Evolutionary conservation across 1,140 invertebrate genomes (phyloP).

Genomic region (Trachymyrmex cornetzi): DNA sequence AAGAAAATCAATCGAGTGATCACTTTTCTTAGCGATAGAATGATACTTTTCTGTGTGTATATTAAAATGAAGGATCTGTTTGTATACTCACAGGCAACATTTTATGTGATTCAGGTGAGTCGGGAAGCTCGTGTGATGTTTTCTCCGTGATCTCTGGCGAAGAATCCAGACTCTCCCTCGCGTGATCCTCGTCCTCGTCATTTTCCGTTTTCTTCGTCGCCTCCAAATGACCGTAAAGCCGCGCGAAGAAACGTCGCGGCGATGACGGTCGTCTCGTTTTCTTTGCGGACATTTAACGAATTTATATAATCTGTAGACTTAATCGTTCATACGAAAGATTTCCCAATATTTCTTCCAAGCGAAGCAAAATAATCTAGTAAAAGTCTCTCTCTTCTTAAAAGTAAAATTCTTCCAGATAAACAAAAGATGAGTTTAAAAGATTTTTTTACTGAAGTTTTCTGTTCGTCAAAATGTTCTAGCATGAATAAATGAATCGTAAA

Average conservation of each 20-base stretch:
- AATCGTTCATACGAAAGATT: not conserved
- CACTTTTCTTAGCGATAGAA: too few species aligned
- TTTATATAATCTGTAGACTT: not conserved
- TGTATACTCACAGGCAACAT: slow-evolving; percentile 41
- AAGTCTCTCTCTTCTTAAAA: not conserved
- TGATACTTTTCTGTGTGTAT: not conserved
- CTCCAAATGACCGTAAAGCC: slow-evolving; percentile 89
- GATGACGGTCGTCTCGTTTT: slow-evolving; percentile 87
- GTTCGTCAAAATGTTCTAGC: not conserved
- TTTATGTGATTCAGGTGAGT: slow-evolving; percentile 17
- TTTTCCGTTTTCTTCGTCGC: slow-evolving; percentile 73
- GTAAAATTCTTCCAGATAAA: not conserved
- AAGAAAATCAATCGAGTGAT: too few species aligned
- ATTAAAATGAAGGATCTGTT: not conserved
- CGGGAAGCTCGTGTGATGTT: slow-evolving; percentile 27
- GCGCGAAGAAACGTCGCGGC: slow-evolving; percentile 89
- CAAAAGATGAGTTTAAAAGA: not conserved
- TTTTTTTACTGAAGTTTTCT: not conserved
- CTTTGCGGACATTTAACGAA: slow-evolving; percentile 76
- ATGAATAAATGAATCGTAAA: not conserved
- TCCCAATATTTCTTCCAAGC: not conserved
- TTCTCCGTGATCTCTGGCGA: slow-evolving; percentile 36
- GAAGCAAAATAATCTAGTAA: not conserved
- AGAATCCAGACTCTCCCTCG: slow-evolving; percentile 46
- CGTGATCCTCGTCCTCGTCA: slow-evolving; percentile 68